A percentile compares a stretch with the other conserved stretches of the same genome.
phyloP scores from a whole-genome alignment of 2,113 vertebrate genomes.

The Hirundichthys speculiger region DNA sequence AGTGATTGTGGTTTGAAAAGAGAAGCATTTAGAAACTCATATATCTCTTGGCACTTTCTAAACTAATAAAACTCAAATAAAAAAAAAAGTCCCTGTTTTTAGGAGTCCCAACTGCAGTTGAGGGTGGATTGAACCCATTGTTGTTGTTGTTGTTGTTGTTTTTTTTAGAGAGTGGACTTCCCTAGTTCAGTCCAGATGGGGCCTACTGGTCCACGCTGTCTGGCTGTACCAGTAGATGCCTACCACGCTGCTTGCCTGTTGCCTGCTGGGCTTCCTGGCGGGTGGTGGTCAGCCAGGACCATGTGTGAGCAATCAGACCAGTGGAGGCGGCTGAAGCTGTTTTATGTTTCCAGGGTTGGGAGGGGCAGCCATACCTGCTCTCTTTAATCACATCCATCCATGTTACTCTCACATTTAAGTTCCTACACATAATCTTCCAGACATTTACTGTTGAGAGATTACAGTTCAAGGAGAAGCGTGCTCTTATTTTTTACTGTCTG shows the following conservation, averaged over 20 bases:
- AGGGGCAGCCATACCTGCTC: conserved; percentile 46
- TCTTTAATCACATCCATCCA: conserved; percentile 58
- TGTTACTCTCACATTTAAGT: conserved; percentile 33
- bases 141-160: too few species aligned
- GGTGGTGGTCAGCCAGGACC: conserved; percentile 56
- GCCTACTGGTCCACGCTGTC: conserved; percentile 16
- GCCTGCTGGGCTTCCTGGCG: conserved; percentile 60
- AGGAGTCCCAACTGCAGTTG: neutral
- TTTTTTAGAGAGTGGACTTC: conserved; percentile 22
- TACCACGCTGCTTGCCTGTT: conserved; percentile 12
- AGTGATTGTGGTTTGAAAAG: conserved; percentile 20
- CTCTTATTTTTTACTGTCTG: neutral
- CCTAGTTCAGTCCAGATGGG: conserved; percentile 34
- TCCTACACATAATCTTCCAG: conserved; percentile 31
- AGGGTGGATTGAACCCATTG: neutral
- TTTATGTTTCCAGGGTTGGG: conserved; percentile 21
- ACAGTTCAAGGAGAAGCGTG: conserved; percentile 6
- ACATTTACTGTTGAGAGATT: conserved; percentile 26
- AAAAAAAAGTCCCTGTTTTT: conserved; percentile 17
- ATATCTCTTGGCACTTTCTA: conserved; percentile 26
- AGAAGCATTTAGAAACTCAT: conserved; percentile 20
- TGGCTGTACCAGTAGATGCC: conserved; percentile 33
- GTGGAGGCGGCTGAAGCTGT: conserved; percentile 1
- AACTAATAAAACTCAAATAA: conserved; percentile 41
- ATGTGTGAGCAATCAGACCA: conserved; percentile 70